Conservation (phyloP, 2,797 vertebrate genomes). For the Chromobotia macracanthus region DNA sequence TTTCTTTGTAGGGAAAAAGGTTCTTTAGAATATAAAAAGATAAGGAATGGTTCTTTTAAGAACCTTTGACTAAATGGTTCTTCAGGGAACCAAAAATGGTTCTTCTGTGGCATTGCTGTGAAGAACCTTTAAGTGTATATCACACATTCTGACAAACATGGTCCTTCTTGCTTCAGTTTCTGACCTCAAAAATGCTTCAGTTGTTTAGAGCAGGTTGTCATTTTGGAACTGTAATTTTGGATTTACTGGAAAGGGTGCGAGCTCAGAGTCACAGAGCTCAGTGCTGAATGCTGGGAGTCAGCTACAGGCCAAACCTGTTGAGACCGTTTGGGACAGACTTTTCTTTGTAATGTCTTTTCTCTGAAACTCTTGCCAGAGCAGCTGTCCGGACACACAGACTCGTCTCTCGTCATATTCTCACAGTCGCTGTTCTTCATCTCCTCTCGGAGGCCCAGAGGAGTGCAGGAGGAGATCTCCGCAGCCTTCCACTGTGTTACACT, state of each 20-base stretch:
- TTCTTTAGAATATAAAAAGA: too few relatives aligned
- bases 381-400: constrained; percentile 70
- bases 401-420: constrained; percentile 65
- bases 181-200: too few relatives aligned
- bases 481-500: constrained; percentile 16
- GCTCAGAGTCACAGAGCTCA: constrained; percentile 48
- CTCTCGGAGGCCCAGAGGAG: constrained; percentile 57
- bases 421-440: constrained; percentile 69
- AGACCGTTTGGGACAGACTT: constrained; percentile 47
- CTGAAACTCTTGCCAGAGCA: constrained; percentile 70
- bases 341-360: constrained; percentile 52
- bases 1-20: too few relatives aligned
- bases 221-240: too few relatives aligned
- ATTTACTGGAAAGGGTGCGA: background rate
- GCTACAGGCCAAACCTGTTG: constrained; percentile 46
- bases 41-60: too few relatives aligned
- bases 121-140: too few relatives aligned
- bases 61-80: too few relatives aligned
- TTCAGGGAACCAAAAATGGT: too few relatives aligned
- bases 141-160: too few relatives aligned
- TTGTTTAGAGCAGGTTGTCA: too few relatives aligned
- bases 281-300: constrained; percentile 29
- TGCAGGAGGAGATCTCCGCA: constrained; percentile 44
- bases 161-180: too few relatives aligned
- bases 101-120: too few relatives aligned